phyloP scores from a whole-genome alignment of 2,797 vertebrate genomes.

The Sebastes oblongus region DNA sequence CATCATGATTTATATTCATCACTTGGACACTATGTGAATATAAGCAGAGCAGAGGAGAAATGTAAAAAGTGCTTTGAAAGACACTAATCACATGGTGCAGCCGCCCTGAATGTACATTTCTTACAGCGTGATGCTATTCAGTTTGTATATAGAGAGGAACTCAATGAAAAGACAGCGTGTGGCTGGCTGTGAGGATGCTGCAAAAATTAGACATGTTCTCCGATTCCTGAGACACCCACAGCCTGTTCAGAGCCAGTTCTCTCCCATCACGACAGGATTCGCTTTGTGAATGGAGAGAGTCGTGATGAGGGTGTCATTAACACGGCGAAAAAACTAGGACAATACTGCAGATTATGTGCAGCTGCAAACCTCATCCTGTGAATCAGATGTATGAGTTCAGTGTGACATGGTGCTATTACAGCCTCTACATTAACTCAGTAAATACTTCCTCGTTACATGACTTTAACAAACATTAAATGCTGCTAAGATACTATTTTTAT shows the following conservation, averaged over 20 bases:
- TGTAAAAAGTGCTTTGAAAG: constrained; percentile 49
- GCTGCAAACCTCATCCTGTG: constrained; percentile 69
- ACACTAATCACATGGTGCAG: constrained; percentile 59
- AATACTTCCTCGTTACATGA: constrained; percentile 24
- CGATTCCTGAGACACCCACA: constrained; percentile 66
- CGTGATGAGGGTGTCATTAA: constrained; percentile 77
- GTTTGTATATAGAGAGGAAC: constrained; percentile 44
- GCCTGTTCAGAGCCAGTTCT: constrained; percentile 63
- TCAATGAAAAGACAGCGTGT: constrained; percentile 59
- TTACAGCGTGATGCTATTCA: constrained; percentile 57
- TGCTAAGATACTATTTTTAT: background rate
- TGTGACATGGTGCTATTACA: constrained; percentile 29
- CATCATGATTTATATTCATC: constrained; percentile 3
- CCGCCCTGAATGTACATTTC: constrained; percentile 66
- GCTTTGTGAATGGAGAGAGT: constrained; percentile 80
- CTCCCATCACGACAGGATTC: constrained; percentile 68
- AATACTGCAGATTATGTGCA: constrained; percentile 75
- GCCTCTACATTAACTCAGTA: constrained; percentile 23
- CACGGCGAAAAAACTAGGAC: constrained; percentile 54
- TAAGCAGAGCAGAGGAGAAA: constrained; percentile 5
- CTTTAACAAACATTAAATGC: background rate
- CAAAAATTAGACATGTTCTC: constrained; percentile 59
- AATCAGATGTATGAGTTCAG: constrained; percentile 54
- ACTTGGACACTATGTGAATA: constrained; percentile 6
- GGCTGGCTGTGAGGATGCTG: constrained; percentile 53